Evolutionary conservation across 92 coral and sea anemone genomes (phyloP).

Genomic region (Chrysogorgia sp.): DNA sequence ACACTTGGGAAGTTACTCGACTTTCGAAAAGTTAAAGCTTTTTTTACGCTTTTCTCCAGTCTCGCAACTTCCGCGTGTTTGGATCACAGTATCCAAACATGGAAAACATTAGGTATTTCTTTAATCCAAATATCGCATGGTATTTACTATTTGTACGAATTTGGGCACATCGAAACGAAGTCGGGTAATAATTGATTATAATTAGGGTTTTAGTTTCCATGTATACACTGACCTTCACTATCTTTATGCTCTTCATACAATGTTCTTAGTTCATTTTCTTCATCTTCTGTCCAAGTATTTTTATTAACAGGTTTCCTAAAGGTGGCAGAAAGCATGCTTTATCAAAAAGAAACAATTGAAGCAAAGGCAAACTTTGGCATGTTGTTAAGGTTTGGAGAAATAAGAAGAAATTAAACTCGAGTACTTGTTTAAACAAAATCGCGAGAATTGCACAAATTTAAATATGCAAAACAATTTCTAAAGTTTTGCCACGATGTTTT

Average conservation of each 20-base stretch:
- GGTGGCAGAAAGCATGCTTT: background rate
- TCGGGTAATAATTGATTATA: background rate
- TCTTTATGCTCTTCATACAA: slow-evolving; percentile 84
- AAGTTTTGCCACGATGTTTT: no score
- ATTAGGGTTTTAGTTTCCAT: background rate
- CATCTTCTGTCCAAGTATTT: slow-evolving; percentile 83
- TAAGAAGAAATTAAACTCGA: background rate
- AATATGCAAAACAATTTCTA: no score
- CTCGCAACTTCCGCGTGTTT: no score
- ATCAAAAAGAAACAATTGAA: background rate
- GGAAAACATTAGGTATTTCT: no score
- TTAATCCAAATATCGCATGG: no score
- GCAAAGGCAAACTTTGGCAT: background rate
- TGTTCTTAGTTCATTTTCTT: slow-evolving; percentile 78
- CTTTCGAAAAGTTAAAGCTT: no score
- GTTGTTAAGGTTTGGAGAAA: background rate
- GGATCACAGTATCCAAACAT: no score
- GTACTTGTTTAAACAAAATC: background rate
- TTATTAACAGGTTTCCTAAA: slow-evolving; percentile 80
- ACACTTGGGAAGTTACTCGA: no score
- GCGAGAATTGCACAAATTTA: no score
- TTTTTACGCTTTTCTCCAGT: no score
- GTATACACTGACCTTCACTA: slow-evolving; percentile 18
- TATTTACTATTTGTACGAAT: no score
- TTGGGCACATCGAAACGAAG: background rate